Base-by-base conservation (phyloP, 2,888 invertebrate genomes). In the Synergus japonicus region DNA sequence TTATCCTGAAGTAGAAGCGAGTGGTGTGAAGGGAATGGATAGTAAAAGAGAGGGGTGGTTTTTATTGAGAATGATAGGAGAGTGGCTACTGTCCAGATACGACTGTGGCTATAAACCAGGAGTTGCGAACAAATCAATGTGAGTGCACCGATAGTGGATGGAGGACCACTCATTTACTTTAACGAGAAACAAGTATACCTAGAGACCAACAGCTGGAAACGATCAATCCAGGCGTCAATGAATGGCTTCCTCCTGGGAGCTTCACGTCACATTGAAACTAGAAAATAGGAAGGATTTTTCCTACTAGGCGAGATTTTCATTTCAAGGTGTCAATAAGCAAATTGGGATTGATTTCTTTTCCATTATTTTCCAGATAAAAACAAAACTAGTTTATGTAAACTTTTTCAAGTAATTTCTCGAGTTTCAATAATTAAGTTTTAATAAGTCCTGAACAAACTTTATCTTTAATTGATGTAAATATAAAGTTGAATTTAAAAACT, bases 51-150 rank as follows among this genome's bases (percentile, higher is more conserved):
- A 60, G 60, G 60, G 60, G 60, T 60, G 22, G 60, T 10, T 60
- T 60, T 60, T 60, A 60, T 60, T 60, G 60, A 60, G 60, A 60
- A 60, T 22, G 60, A 60, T 60, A 60, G 18, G 60, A 60, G 60
- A 60, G 69, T 69, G 69, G 49, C 69, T 69, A 69, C 69, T 69
- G 69, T 69, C 37, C 37, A 69, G 37, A 69, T 69, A 69, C 69
- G 69, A 37, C 22, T 69, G 78, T 18, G 15, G 86, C 89, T 89
- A 88, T 89, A 90, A 90, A 88, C 87, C 87, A 88, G 87, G 86
- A 88, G 88, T 89, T 88, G 87, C 85, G 89, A 91, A 90, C 90
- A 89, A 91, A 91, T 91, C 91, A 91, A 90, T 89, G 89, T 89
- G 89, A 91, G 91, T 91, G 91, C 88, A 79, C 67, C 82, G 81